Evolutionary conservation across 2,797 vertebrate species (phyloP).

Genomic region (Ciconia nigra): DNA sequence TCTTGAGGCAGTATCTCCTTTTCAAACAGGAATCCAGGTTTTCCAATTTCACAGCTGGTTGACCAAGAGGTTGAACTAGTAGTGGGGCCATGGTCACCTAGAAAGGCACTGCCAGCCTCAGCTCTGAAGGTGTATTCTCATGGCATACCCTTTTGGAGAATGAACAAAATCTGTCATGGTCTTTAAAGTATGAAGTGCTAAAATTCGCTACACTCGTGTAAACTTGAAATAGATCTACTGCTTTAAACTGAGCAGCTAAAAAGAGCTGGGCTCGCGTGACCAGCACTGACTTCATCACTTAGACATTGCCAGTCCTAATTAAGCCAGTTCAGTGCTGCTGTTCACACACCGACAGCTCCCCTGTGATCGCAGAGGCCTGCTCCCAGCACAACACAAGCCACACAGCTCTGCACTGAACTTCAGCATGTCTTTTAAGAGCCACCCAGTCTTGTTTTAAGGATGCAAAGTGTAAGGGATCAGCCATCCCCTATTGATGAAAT

Average conservation of each 20-base stretch:
- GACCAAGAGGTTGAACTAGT: neutral
- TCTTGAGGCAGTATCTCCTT: neutral
- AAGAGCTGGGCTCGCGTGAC: neutral
- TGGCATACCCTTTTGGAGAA: neutral
- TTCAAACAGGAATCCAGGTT: neutral
- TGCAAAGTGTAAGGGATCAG: neutral
- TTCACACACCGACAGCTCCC: neutral
- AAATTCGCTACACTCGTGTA: neutral
- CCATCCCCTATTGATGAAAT: neutral
- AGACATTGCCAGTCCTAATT: neutral
- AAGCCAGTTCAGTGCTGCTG: neutral
- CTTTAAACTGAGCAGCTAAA: neutral
- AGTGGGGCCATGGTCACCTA: neutral
- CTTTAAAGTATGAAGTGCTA: neutral
- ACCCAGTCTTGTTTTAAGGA: neutral
- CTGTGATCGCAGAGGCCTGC: neutral
- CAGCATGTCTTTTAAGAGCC: neutral
- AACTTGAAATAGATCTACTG: neutral
- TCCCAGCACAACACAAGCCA: neutral
- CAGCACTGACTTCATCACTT: neutral
- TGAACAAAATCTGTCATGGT: neutral
- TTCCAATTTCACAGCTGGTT: neutral
- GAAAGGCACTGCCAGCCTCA: neutral
- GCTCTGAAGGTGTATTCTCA: neutral
- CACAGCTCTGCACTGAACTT: neutral